Evolutionary conservation across 2,888 invertebrate species (phyloP).

Genomic region (Chirona hameri): DNA sequence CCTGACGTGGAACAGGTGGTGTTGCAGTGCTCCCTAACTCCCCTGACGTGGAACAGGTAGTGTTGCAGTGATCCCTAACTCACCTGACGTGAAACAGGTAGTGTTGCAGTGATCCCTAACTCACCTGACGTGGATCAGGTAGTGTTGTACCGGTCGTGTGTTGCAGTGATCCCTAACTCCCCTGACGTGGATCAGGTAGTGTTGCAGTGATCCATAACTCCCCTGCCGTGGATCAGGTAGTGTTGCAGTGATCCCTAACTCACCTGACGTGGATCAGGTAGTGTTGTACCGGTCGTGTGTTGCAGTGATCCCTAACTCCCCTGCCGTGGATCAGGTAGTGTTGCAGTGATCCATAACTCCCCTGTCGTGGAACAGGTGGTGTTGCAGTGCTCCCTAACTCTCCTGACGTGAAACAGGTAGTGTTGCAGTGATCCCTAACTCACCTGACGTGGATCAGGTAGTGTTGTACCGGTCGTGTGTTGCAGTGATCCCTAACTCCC

Average conservation of each 20-base stretch:
- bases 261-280: constrained; percentile 71
- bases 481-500: no score
- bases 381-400: no score
- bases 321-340: constrained; percentile 70
- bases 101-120: no score
- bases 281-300: constrained; percentile 63
- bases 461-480: constrained; percentile 63
- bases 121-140: constrained; percentile 68
- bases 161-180: no score
- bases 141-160: constrained; percentile 64
- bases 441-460: constrained; percentile 71
- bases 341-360: no score
- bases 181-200: constrained; percentile 70
- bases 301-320: no score
- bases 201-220: no score
- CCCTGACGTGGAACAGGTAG: constrained; percentile 70
- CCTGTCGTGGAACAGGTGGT: constrained; percentile 70
- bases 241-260: no score
- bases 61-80: no score
- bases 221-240: constrained; percentile 70
- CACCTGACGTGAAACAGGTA: constrained; percentile 71
- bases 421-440: no score
- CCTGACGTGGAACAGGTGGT: constrained; percentile 70
- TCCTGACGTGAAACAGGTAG: constrained; percentile 70
- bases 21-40: no score